Conservation (phyloP, 2,797 vertebrate species). For the Platyrinchus mystaceus region DNA sequence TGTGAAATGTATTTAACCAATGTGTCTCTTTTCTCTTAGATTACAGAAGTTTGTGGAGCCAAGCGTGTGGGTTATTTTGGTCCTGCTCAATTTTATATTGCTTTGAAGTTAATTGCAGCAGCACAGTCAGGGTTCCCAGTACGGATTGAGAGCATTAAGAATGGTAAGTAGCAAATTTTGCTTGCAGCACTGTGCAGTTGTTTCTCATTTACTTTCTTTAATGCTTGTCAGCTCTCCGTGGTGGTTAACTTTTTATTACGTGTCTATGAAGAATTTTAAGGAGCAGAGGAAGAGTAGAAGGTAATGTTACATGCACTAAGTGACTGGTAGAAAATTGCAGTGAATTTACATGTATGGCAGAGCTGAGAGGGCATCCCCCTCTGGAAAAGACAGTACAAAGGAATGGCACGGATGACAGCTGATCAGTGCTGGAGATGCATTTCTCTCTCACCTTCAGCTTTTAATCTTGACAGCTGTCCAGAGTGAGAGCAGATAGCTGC, state of each 20-base stretch:
- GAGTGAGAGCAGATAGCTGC: background rate
- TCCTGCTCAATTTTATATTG: slow-evolving; percentile 89
- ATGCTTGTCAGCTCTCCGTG: background rate
- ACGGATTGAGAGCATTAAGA: slow-evolving; percentile 85
- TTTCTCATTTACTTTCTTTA: slow-evolving; percentile 8
- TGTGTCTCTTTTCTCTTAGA: slow-evolving; percentile 72
- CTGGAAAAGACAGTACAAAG: background rate
- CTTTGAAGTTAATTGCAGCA: slow-evolving; percentile 92
- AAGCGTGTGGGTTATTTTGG: slow-evolving; percentile 92
- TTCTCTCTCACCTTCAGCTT: background rate
- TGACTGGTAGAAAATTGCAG: background rate
- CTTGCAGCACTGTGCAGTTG: background rate
- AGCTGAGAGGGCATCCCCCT: background rate
- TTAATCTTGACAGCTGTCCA: background rate
- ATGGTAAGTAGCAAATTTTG: slow-evolving; percentile 82
- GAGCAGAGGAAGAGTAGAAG: background rate
- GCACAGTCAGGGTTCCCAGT: slow-evolving; percentile 89
- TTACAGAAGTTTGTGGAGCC: slow-evolving; percentile 91
- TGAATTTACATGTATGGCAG: background rate
- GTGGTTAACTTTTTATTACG: background rate
- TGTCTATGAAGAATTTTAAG: background rate
- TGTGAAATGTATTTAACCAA: background rate
- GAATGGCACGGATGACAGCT: background rate
- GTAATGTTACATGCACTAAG: background rate
- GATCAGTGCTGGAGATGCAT: background rate